Evolutionary conservation across 2,113 vertebrate genomes (phyloP), one percentile per base, ranked within the genome.

Genomic region (Climacteris rufus): DNA sequence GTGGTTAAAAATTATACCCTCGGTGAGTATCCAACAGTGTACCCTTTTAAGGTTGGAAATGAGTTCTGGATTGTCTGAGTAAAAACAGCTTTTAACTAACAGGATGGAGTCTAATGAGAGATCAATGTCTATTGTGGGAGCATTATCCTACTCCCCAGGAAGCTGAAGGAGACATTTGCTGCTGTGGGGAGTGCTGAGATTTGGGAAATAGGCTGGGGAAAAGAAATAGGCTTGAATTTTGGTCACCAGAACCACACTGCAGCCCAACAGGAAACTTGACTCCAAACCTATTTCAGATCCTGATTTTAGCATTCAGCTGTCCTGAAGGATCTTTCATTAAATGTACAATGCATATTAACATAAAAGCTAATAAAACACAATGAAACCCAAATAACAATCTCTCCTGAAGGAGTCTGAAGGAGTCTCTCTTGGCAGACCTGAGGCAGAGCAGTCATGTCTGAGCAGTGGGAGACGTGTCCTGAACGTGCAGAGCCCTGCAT

Each of bases 31-130:
- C 97, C 97, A 94, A 57, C 91, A 76, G 95, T 77, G 97, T 70
- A 95, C 94, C 79, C 96, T 95, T 97, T 96, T 96, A 93, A 94
- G 82, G 70, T 24, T 95, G 94, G 71, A 95, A 95, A 97, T 95
- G 91, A 96, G 68, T 96, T 96, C 90, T 90, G 93, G 85, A 83
- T 90, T 95, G 87, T 93, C 80, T 89, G 84, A 93, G 92, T 95
- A 71, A 96, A 97, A 97, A 35, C 87, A 88, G 96, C 95, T 96
- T 94, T 97, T 96, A 96, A 96, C 83, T 82, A 96, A 95, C 80
- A 90, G 96, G 96, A 95, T 96, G 97, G 94, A 95, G 85, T 76
- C 86, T 97, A 97, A 97, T 95, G 94, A 97, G 90, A 91, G 90
- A 94, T 94, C 93, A 82, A 47, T 91, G 86, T 56, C 66, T 93